Conservation (phyloP, 2,797 vertebrate species). For the Linurgus olivaceus region DNA sequence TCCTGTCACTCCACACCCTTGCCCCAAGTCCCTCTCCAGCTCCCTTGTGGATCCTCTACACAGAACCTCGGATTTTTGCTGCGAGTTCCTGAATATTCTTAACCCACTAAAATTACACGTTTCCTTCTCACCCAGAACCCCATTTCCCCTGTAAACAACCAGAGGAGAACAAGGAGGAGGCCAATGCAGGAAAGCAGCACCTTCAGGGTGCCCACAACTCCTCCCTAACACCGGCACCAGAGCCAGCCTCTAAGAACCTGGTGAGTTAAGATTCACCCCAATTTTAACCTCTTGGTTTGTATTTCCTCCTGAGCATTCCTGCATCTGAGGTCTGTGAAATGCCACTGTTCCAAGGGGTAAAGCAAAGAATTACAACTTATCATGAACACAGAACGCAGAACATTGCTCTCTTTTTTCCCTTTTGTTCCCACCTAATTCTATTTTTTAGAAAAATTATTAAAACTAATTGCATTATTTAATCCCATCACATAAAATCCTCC, state of each 20-base stretch:
- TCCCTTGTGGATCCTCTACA: not conserved
- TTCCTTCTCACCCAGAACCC: not conserved
- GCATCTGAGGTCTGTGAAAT: not conserved
- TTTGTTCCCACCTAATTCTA: conserved; percentile 69
- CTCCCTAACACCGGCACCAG: not conserved
- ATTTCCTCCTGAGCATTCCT: not conserved
- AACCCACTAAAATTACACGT: not conserved
- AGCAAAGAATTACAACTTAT: conserved; percentile 7
- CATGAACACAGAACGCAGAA: not conserved
- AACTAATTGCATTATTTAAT: conserved; percentile 74
- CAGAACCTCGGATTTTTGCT: not conserved
- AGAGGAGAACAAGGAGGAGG: not conserved
- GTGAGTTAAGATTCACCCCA: not conserved
- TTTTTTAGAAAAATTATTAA: conserved; percentile 70
- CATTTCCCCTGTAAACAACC: not conserved
- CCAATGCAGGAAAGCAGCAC: not conserved
- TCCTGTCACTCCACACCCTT: not conserved
- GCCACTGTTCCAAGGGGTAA: not conserved
- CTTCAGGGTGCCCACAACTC: not conserved
- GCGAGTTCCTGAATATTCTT: not conserved
- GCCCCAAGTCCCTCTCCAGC: not conserved
- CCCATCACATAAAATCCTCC: conserved; percentile 71
- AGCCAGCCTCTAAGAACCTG: not conserved
- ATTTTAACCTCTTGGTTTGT: not conserved
- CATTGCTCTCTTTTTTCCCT: not conserved